Conservation (phyloP, 2,113 vertebrate species). For the Pelecanus crispus region DNA sequence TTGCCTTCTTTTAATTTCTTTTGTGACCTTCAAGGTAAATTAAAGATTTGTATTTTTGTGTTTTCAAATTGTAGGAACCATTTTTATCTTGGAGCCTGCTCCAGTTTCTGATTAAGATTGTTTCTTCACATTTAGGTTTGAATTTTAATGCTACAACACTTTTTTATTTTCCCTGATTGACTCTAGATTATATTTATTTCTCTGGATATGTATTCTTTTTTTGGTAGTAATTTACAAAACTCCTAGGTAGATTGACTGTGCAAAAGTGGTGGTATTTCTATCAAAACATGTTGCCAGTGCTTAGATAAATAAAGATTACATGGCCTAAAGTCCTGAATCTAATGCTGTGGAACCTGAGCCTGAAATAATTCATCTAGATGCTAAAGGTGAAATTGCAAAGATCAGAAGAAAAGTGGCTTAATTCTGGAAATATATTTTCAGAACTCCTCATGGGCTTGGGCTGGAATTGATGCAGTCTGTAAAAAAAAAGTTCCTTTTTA, state of each 20-base stretch:
- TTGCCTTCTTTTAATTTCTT: not conserved
- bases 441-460: not conserved
- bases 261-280: not conserved
- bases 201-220: not conserved
- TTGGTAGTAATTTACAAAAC: not conserved
- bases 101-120: not conserved
- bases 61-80: not conserved
- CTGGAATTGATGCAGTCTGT: not conserved
- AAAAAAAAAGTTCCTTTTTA: not conserved
- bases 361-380: constrained; percentile 6
- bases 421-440: not conserved
- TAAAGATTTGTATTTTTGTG: not conserved
- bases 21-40: not conserved
- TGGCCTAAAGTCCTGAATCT: not conserved
- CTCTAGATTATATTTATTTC: not conserved
- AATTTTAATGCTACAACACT: not conserved
- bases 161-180: not conserved
- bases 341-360: not conserved
- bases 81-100: not conserved
- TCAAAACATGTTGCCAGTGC: not conserved
- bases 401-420: not conserved
- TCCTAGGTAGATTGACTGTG: not conserved
- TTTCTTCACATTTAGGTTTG: constrained; percentile 7
- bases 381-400: not conserved
- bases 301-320: not conserved